Base-by-base conservation (phyloP, 2,113 vertebrate genomes). In the Zeus faber region DNA sequence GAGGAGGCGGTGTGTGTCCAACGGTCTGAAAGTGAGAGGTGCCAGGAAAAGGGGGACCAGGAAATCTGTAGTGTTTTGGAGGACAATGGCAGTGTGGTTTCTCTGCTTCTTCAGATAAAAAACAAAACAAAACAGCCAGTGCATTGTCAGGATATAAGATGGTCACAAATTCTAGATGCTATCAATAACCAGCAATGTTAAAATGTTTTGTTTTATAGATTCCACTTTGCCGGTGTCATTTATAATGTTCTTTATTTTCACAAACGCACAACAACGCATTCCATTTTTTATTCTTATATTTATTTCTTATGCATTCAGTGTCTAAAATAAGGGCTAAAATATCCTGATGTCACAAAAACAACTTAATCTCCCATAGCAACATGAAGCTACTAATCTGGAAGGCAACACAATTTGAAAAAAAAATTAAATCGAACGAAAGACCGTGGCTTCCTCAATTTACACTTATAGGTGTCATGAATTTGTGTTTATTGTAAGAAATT, bases 91-190 rank as follows among this genome's bases (percentile, higher is more conserved):
- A 62, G 5, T 76, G 76, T 72, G 81, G 68, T 73, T 80, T 84
- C 41, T 81, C 83, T 89, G 87, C n/a, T 54, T 58, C 22, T 41
- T 54, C 35, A 72, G 81, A 88, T 86, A 82, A 85, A 57, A 67
- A 1, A 29, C 23, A 13, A 22, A 33, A 48, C 50, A 47, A 18
- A 17, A 2, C 16, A 24, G n/a, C n/a, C n/a, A n/a, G n/a, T 57
- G 57, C 44, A 46, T 26, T 50, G 66, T 59, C 29, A 45, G 55
- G 60, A 61, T 40, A 58, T 24, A 50, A 40, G 39, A 54, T 46
- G 68, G 55, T 61, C 35, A 27, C 85, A 83, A 83, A 83, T 84
- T 29, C 66, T 21, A 62, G 57, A 72, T 33, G 21, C 33, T 45
- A 58, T 27, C 45, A 3, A 5, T 54, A 72, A 5, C 31, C 31